Evolutionary conservation across 2,888 invertebrate genomes (phyloP).

Genomic region (Didymodactylos carnosus): DNA sequence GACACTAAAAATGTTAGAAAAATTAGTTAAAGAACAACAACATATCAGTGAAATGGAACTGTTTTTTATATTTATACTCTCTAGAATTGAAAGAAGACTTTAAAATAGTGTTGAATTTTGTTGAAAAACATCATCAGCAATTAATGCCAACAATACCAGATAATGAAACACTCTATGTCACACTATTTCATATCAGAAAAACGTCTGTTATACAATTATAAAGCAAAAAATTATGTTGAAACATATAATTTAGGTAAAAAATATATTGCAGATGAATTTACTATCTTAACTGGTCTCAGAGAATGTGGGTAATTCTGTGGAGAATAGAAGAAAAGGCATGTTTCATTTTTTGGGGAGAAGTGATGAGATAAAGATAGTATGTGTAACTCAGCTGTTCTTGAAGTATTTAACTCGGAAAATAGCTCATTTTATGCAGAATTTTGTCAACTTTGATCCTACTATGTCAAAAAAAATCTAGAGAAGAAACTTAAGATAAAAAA

Average conservation of each 20-base stretch:
- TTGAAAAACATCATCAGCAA: not conserved
- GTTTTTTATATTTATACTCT: not conserved
- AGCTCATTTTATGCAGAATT: no score
- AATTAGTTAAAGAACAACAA: constrained; percentile 52
- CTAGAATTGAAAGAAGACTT: not conserved
- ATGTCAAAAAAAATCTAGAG: no score
- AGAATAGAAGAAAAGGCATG: no score
- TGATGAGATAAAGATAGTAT: no score
- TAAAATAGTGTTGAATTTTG: not conserved
- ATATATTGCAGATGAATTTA: no score
- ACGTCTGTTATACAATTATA: not conserved
- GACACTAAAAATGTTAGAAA: constrained; percentile 79
- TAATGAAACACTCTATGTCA: not conserved
- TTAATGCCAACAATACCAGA: not conserved
- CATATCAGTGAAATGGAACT: not conserved
- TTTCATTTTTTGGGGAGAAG: no score
- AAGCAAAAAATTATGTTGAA: not conserved
- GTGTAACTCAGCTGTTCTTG: no score
- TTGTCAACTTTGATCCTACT: no score
- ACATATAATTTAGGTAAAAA: not conserved
- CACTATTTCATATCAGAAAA: not conserved
- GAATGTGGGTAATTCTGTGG: no score
- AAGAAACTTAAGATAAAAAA: no score
- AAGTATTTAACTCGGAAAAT: no score
- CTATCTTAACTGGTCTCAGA: no score